Percentiles rank a stretch among this genome's conserved stretches.
Conservation (phyloP, 2,797 vertebrate species). For the Danio albolineatus region DNA sequence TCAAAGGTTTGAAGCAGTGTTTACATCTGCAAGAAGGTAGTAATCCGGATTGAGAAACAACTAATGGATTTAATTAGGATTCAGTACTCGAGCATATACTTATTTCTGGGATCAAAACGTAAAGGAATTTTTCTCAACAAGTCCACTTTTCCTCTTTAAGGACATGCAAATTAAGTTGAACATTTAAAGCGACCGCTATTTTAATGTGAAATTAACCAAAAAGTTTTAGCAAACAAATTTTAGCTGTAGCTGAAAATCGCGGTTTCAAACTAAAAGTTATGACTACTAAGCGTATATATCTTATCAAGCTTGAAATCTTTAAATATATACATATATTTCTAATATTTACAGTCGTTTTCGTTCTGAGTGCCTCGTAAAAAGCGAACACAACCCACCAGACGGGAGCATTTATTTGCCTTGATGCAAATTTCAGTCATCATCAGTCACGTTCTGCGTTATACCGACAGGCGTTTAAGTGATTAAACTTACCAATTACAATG, state of each 20-base stretch:
- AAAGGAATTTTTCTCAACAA: neutral
- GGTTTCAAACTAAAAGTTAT: slow-evolving; percentile 20
- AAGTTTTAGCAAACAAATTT: slow-evolving; percentile 1
- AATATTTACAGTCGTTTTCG: neutral
- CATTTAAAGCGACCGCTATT: neutral
- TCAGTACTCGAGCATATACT: neutral
- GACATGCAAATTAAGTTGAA: neutral
- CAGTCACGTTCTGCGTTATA: neutral
- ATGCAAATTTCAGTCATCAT: slow-evolving; percentile 29
- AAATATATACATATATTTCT: neutral
- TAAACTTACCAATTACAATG: slow-evolving; percentile 20
- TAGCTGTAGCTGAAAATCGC: slow-evolving; percentile 38
- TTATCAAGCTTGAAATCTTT: neutral
- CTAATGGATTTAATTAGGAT: neutral
- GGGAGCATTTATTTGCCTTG: slow-evolving; percentile 33
- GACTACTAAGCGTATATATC: too few relatives aligned
- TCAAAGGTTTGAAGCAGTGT: neutral
- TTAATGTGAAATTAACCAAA: neutral
- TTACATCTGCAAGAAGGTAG: neutral
- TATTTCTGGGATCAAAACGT: neutral
- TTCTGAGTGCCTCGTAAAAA: neutral
- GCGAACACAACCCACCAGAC: slow-evolving; percentile 1
- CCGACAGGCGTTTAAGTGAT: slow-evolving; percentile 11
- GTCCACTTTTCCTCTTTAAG: neutral
- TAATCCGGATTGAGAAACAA: neutral